phyloP scores from a whole-genome alignment of 2,113 vertebrate genomes.

The Rhipidura dahli region DNA sequence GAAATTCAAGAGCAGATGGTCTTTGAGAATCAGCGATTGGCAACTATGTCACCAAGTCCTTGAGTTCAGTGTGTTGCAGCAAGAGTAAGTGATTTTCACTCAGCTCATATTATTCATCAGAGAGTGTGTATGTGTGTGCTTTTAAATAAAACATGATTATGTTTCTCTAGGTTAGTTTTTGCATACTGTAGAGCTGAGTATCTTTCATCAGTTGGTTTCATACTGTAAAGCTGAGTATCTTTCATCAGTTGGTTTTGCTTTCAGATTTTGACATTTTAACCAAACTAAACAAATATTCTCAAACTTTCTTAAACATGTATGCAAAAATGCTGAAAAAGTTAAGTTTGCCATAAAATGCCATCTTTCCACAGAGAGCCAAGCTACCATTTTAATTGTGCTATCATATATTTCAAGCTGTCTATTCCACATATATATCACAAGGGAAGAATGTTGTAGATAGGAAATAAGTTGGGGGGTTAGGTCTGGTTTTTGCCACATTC shows the following conservation, averaged over 20 bases:
- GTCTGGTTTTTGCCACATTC: neutral
- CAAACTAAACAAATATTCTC: neutral
- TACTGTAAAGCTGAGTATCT: neutral
- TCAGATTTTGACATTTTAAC: neutral
- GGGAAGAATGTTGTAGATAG: neutral
- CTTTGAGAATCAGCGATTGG: neutral
- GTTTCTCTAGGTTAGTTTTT: neutral
- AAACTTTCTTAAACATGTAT: neutral
- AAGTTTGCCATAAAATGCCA: neutral
- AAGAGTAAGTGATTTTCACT: neutral
- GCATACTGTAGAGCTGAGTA: neutral
- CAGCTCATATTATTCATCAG: neutral
- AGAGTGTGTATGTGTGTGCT: neutral
- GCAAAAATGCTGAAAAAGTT: neutral
- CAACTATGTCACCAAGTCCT: neutral
- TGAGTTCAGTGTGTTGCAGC: neutral
- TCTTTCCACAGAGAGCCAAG: neutral
- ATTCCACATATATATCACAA: neutral
- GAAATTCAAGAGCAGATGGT: neutral
- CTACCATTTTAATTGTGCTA: neutral
- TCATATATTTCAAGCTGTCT: neutral
- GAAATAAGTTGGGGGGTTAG: neutral
- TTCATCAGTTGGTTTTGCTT: neutral
- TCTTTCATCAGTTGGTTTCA: neutral
- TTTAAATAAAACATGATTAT: constrained; percentile 45